Base-by-base conservation (phyloP, 1,140 invertebrate genomes). In the Lanistes nyassanus region DNA sequence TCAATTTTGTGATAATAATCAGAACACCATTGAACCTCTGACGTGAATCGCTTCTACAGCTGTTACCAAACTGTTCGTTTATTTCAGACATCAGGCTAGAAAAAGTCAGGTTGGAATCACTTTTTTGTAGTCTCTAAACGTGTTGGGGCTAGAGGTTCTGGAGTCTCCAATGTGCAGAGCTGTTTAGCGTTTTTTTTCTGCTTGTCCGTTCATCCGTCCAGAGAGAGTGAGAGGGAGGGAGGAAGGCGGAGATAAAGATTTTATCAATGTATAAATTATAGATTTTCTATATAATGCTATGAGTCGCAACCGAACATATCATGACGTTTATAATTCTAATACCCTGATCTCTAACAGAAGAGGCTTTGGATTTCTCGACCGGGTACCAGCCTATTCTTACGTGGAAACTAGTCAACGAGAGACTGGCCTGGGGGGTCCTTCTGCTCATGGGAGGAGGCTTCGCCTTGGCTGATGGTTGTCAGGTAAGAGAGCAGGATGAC, bases 371-470 rank as follows among this genome's bases (percentile, higher is more conserved):
- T 0, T 34, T 47, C 4, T 2, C 31, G 0, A 77, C 75, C 42
- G 67, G 55, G 23, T 84, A 83, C 74, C 67, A 81, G 66, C 79
- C 83, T 1, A 55, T 88, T 19, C 78, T 88, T 64, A 79, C 81
- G 31, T 91, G 91, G 91, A 83, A 86, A 58, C 78, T 80, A 9
- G 87, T 89, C 11, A 86, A 88, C 64, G 79, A 85, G 51, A 88
- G 87, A 70, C 79, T 91, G 34, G 84, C 90, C 9, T 92, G 91
- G 91, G 89, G 88, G 47, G 86, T 91, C 0, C 81, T 92, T 1
- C 69, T 92, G 0, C 83, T 91, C n/a, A 83, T 91, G 72, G 93
- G 95, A 60, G 95, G 95, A 68, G 96, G 96, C 1, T 97, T 98
- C 85, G 95, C 96, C 0, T 90, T 98, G 34, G 96, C 96, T 0